Evolutionary conservation across 2,797 vertebrate species (phyloP), one percentile per base, ranked within the genome.

Genomic region (Cyprinella venusta): DNA sequence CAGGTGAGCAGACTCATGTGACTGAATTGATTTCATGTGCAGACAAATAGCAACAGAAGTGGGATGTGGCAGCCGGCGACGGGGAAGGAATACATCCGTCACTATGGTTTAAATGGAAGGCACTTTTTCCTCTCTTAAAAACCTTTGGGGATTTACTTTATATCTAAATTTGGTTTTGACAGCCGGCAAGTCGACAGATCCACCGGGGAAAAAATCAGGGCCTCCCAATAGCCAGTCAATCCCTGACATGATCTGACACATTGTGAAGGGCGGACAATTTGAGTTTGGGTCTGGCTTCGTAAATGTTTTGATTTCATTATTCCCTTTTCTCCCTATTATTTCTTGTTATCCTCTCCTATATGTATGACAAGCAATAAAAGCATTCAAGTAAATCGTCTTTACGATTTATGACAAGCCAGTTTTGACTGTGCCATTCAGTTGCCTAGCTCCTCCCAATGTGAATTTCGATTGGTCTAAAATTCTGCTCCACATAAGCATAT

Each of bases 1-100:
- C 48, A 64, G 76, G 63, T 79, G 77, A 79, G 42, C 26, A 79
- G 77, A 50, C 48, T 79, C 64, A 68, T 78, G 76, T 65, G 26
- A 36, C 76, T 40, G 52, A 64, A 33, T 16, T 48, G 59, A 77
- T 78, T 76, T 78, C 59, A 78, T 64, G 24, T 79, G 76, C 48
- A 79, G 45, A 67, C 76, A 65, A 63, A 68, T 50, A 68, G 48
- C 42, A 50, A 79, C 63, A 65, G 26, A 79, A 67, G 64, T 50
- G 13, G 61, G 63, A 65, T 50, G 13, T 68, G 48, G 77, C 77
- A 65, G 77, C 12, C 45, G 30, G 63, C 21, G 1, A 10, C 7
- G 0, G 48, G 15, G 30, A 65, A 65, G 42, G 59, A 63, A 78
- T 78, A 68, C 21, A 68, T 79, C 63, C 21, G 8, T 68, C 77